These are phyloP conservation scores for Nansenia antarctica DNA, from an alignment of 2,113 vertebrate genomes.

Conservation along the genomic window DNA sequence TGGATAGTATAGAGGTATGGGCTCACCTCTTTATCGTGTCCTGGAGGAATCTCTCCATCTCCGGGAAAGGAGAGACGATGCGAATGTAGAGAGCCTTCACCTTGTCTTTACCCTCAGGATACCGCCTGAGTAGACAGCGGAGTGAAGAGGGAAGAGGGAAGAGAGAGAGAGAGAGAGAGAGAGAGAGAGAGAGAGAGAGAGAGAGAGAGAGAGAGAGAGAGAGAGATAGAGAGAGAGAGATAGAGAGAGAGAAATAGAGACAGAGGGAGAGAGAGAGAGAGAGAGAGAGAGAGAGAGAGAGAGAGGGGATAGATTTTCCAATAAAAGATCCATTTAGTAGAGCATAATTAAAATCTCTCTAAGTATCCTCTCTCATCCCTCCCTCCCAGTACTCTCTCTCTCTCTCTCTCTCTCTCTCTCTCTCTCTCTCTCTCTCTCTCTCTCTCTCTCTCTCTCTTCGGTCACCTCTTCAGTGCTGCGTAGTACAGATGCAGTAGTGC, in stretches of 20 bases:
- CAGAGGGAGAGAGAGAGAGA: too few relatives aligned
- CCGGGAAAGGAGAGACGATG: constrained; percentile 84
- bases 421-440: not conserved
- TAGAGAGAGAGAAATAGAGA: constrained; percentile 4
- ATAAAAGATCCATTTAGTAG: too few relatives aligned
- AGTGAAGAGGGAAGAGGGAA: not conserved
- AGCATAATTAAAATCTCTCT: not conserved
- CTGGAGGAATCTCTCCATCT: constrained; percentile 95
- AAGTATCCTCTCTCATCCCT: not conserved
- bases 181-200: not conserved
- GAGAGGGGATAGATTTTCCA: not conserved
- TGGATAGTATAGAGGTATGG: too few relatives aligned
- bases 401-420: not conserved
- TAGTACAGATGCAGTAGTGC: constrained; percentile 91
- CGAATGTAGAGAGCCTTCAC: constrained; percentile 90
- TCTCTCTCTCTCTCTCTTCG: constrained; percentile 6
- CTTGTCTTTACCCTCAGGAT: constrained; percentile 73
- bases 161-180: not conserved
- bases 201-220: not conserved
- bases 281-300: not conserved
- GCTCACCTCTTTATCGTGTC: constrained; percentile 86
- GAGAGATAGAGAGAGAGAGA: constrained; percentile 10
- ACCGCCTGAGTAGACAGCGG: constrained; percentile 66
- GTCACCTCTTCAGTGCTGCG: constrained; percentile 84
- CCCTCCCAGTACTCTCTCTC: not conserved